Conservation (phyloP, 2,888 invertebrate genomes). For the Synergus laeviventris region DNA sequence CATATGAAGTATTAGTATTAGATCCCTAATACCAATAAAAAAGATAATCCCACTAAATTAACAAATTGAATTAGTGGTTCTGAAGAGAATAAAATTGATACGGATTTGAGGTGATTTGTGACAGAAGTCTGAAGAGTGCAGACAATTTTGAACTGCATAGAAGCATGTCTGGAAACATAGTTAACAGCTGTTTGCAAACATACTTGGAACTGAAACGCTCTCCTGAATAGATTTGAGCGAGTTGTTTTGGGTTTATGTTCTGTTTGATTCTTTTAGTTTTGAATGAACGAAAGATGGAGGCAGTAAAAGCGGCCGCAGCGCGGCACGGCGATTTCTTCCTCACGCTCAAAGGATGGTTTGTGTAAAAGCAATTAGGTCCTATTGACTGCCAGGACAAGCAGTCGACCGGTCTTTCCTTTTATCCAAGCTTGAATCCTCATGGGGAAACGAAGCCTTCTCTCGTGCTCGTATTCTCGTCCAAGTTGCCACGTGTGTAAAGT, state of each 20-base stretch:
- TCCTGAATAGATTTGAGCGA: not conserved
- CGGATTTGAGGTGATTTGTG: not conserved
- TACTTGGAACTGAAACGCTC: slow-evolving; percentile 27
- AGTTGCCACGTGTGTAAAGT: slow-evolving; percentile 19
- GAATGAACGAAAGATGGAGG: slow-evolving; percentile 40
- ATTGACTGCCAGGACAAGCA: slow-evolving; percentile 39
- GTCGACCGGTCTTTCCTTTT: slow-evolving; percentile 37
- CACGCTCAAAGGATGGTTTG: slow-evolving; percentile 35
- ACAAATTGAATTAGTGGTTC: too few species aligned
- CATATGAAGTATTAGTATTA: too few species aligned
- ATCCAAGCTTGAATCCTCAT: slow-evolving; percentile 30
- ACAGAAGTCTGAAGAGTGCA: not conserved
- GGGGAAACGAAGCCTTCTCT: slow-evolving; percentile 18
- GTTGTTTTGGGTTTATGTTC: slow-evolving; percentile 36
- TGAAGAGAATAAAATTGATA: too few species aligned
- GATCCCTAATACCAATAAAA: too few species aligned
- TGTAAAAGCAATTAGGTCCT: slow-evolving; percentile 43
- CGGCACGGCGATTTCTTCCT: slow-evolving; percentile 22
- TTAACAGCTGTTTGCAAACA: slow-evolving; percentile 38
- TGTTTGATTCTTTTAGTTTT: slow-evolving; percentile 40
- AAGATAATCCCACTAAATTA: too few species aligned
- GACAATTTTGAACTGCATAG: not conserved
- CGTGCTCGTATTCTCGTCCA: slow-evolving; percentile 6
- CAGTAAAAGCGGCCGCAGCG: slow-evolving; percentile 27
- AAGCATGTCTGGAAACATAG: not conserved